Evolutionary conservation across 2,888 invertebrate species (phyloP).

Genomic region (Nyleta sp.): DNA sequence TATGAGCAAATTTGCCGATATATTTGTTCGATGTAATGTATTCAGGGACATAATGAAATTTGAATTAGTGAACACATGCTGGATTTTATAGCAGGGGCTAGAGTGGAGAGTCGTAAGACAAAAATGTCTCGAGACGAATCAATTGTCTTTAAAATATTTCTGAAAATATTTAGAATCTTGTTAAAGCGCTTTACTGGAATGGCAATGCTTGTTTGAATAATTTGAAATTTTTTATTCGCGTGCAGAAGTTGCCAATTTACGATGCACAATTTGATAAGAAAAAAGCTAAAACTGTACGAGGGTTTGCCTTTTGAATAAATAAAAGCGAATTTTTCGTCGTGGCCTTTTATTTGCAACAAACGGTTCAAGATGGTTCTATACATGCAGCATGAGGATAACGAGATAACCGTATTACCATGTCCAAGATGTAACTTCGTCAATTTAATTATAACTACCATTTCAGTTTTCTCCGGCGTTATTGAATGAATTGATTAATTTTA

Average conservation of each 20-base stretch:
- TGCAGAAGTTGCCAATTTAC: no score
- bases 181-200: no score
- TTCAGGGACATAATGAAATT: constrained; percentile 13
- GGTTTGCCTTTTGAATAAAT: no score
- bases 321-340: no score
- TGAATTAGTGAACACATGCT: constrained; percentile 25
- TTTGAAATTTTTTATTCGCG: no score
- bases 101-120: background rate
- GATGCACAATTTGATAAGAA: no score
- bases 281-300: no score
- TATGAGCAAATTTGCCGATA: constrained; percentile 9
- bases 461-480: constrained; percentile 27
- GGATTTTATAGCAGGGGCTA: constrained; percentile 1
- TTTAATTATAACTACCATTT: constrained; percentile 41
- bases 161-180: no score
- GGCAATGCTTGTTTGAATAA: no score
- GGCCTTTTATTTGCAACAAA: no score
- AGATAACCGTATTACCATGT: constrained; percentile 32
- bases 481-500: constrained; percentile 31
- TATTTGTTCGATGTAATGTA: constrained; percentile 15
- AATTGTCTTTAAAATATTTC: no score
- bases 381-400: constrained; percentile 17
- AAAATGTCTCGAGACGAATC: background rate
- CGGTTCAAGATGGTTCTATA: background rate
- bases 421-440: constrained; percentile 44